These are phyloP conservation scores for Gisinianus flammeolus DNA, from an alignment of 2,888 invertebrate genomes.

Conservation along the genomic window DNA sequence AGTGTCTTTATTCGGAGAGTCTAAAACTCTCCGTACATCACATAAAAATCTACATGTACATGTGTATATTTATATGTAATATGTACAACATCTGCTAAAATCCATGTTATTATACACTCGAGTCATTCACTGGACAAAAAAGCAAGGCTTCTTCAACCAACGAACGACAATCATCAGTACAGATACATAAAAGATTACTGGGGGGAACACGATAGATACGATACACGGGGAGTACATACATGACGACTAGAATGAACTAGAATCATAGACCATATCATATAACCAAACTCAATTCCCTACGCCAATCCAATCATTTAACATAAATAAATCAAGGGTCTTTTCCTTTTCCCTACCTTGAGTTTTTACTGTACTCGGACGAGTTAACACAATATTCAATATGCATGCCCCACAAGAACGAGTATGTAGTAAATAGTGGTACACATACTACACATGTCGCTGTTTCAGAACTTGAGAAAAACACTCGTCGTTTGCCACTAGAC, in stretches of 20 bases:
- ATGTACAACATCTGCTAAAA: conserved; percentile 1
- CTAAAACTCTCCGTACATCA: neutral
- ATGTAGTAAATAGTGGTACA: too few relatives aligned
- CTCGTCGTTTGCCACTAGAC: too few relatives aligned
- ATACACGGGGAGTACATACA: neutral
- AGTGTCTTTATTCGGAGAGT: neutral
- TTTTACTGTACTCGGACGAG: neutral
- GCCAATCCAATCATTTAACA: conserved; percentile 31
- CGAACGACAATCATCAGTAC: neutral
- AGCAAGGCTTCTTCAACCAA: neutral
- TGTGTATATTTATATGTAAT: neutral
- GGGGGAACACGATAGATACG: neutral
- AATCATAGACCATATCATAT: neutral
- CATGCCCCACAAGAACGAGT: too few relatives aligned
- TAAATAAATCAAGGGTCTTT: conserved; percentile 33
- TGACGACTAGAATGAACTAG: neutral
- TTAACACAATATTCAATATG: neutral
- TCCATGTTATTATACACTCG: neutral
- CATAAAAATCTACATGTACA: neutral
- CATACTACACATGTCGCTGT: too few relatives aligned
- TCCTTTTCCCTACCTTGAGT: neutral
- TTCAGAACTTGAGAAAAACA: too few relatives aligned
- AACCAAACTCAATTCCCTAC: neutral
- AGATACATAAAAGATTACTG: neutral
- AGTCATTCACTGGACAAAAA: neutral